Evolutionary conservation across 2,888 invertebrate species (phyloP).

Genomic region (Abrostola tripartita): DNA sequence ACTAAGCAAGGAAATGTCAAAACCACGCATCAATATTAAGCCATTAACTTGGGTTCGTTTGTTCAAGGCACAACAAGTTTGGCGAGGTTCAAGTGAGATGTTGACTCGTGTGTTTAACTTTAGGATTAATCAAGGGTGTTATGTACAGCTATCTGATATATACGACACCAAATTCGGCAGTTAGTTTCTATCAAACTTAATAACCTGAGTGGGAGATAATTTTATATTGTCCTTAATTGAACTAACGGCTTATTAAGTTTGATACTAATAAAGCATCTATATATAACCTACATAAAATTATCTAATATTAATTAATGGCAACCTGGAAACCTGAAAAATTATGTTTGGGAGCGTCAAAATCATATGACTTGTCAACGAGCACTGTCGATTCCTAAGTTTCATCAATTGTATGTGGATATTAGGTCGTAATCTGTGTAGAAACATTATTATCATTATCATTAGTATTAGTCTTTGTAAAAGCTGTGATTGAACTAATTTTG

Average conservation of each 20-base stretch:
- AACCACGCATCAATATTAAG: conserved; percentile 84
- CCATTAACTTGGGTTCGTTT: conserved; percentile 77
- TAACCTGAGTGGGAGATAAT: not conserved
- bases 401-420: too few relatives aligned
- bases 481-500: too few relatives aligned
- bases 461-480: too few relatives aligned
- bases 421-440: too few relatives aligned
- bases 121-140: conserved; percentile 66
- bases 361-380: too few relatives aligned
- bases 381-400: too few relatives aligned
- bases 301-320: too few relatives aligned
- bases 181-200: conserved; percentile 5
- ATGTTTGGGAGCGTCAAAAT: too few relatives aligned
- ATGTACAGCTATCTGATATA: conserved; percentile 19
- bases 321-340: too few relatives aligned
- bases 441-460: too few relatives aligned
- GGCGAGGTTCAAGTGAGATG: conserved; percentile 66
- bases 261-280: not conserved
- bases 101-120: conserved; percentile 69
- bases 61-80: conserved; percentile 67
- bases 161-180: conserved; percentile 19
- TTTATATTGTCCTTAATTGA: not conserved
- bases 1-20: conserved; percentile 81
- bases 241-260: not conserved
- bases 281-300: too few relatives aligned